These are phyloP conservation scores for Phenganax marumi DNA, from an alignment of 92 coral and sea anemone species.

Conservation along the genomic window DNA sequence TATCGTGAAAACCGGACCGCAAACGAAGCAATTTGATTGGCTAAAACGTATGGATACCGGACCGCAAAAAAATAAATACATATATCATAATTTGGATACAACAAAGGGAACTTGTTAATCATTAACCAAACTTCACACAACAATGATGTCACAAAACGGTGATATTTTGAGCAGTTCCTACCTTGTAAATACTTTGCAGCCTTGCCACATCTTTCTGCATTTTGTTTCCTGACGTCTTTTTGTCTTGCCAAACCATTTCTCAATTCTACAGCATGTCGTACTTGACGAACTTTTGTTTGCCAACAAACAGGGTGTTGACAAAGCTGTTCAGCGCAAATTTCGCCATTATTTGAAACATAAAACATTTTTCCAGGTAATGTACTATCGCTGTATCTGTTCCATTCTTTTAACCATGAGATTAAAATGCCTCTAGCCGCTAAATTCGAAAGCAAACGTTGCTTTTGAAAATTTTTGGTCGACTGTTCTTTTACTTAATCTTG, in stretches of 20 bases:
- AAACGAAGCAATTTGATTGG: no score
- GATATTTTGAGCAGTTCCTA: no score
- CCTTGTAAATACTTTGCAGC: not conserved
- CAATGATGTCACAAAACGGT: no score
- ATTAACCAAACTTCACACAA: no score
- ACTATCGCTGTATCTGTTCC: not conserved
- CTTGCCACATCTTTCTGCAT: not conserved
- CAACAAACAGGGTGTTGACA: conserved; percentile 99
- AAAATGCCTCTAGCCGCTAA: not conserved
- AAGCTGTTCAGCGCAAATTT: conserved; percentile 62
- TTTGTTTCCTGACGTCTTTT: not conserved
- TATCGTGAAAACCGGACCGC: no score
- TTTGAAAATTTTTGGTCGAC: not conserved
- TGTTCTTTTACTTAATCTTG: conserved; percentile 20
- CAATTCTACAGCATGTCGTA: conserved; percentile 77
- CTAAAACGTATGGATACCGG: no score
- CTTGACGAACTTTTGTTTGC: conserved; percentile 77
- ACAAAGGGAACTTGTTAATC: no score
- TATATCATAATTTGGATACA: no score
- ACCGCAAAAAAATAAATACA: no score
- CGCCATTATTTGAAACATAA: conserved; percentile 41
- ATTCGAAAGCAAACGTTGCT: not conserved
- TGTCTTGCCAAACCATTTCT: conserved; percentile 67
- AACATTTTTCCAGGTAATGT: conserved; percentile 7
- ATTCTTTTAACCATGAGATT: not conserved